Base-by-base conservation (phyloP, 2,113 vertebrate species). In the Beaufortia kweichowensis region DNA sequence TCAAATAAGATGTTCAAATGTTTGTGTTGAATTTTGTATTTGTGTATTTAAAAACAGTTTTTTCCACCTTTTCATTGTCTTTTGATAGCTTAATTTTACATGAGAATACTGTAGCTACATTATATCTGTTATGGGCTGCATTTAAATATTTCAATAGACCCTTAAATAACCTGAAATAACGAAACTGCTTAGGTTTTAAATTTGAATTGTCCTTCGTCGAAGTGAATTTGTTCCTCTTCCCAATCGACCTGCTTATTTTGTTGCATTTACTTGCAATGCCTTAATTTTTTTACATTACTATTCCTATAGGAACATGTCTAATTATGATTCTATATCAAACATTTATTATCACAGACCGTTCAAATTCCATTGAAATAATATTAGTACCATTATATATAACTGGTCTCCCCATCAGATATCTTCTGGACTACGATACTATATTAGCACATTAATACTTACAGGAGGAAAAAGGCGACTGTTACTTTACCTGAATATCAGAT, bases 1-100 rank as follows among this genome's bases (percentile, higher is more conserved):
- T 64, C 69, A 66, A 78, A 46, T 46, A n/a, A 33, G 12, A 19
- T 23, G 66, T 24, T 14, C 29, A 33, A 24, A 24, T 35, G 28
- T 15, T 46, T 46, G 43, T 21, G 17, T 50, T 31, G 43, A 29
- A 26, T 46, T n/a, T 48, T 29, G 10, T 19, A 41, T 66, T 17
- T 19, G 39, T 23, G 33, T 23, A 8, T 64, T 66, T 46, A 17
- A 46, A 64, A 12, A 65, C n/a, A 43, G 63, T 65, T 35, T 6
- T 8, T 19, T 35, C 43, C 43, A 46, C 14, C 12, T 3, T 46
- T 4, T 14, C 41, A 14, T 46, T 43, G 3, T 14, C 12, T 46
- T 46, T 2, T 15, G 1, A 14, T 46, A 14, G n/a, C 2, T 53
- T 21, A 21, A 2, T 46, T 46, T 46, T 14, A 19, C 15, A 46